Evolutionary conservation across 2,888 invertebrate genomes (phyloP), one percentile per base, ranked within the genome.

Genomic region (Nephrotoma appendiculata): DNA sequence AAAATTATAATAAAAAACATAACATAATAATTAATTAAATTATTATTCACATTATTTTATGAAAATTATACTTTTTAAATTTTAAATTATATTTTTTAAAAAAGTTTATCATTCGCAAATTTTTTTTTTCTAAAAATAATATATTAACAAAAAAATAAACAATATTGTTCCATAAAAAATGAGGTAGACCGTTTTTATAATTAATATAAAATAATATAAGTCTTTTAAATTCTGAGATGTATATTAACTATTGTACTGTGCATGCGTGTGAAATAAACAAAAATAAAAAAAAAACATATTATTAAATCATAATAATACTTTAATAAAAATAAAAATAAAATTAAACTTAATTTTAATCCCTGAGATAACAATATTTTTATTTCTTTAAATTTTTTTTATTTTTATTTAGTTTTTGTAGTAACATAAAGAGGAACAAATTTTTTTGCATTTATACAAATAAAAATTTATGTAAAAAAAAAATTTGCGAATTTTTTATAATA

Each of bases 291-390:
- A 43, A 84, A 84, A 84, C n/a, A 84, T 84, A 84, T 42, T 42
- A 84, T 42, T 42, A 42, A 83, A 84, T 84, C 15, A 84, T 31
- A 84, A 84, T 84, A 84, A 84, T 84, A 84, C 84, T 84, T 84
- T 41, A 83, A 83, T 83, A 42, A 84, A 84, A 42, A 84, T 84
- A 84, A 42, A 42, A 84, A 84, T 84, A 84, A 84, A 84, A 84
- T 84, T 42, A 15, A 84, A 84, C 85, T 85, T 85, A 31, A 44
- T 85, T 85, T 44, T 44, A 42, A 85, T 85, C 85, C 85, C 85
- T 85, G 85, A 85, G 85, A 85, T 85, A 85, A 85, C 19, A 44
- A 44, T 43, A 44, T 44, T 85, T 43, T 85, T 85, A 44, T 85
- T 85, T 85, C 19, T 44, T 85, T 85, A 85, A 9, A 44, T 44